These are phyloP conservation scores for Phyllotis vaccarum DNA, from an alignment of 2,797 vertebrate species.

Conservation along the genomic window DNA sequence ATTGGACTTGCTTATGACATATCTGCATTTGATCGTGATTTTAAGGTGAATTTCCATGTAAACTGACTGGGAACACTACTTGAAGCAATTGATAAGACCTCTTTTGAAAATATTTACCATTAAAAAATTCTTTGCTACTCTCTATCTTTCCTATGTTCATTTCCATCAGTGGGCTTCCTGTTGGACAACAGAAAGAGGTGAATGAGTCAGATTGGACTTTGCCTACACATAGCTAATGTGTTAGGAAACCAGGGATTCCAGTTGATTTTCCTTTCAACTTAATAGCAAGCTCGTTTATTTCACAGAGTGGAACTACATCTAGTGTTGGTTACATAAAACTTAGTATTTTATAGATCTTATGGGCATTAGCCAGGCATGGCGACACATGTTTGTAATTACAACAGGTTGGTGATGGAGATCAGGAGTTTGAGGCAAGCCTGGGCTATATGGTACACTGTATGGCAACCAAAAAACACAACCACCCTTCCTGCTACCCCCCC, in stretches of 20 bases:
- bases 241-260: conserved; percentile 61
- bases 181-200: conserved; percentile 61
- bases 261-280: conserved; percentile 68
- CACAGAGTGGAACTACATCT: conserved; percentile 35
- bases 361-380: not conserved
- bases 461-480: not conserved
- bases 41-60: conserved; percentile 70
- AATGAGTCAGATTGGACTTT: conserved; percentile 49
- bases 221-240: not conserved
- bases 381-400: not conserved
- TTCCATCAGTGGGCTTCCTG: conserved; percentile 72
- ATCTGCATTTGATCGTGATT: conserved; percentile 74
- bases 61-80: conserved; percentile 77
- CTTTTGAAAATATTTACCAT: conserved; percentile 47
- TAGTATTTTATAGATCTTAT: not conserved
- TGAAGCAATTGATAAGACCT: conserved; percentile 80
- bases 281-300: conserved; percentile 68
- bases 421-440: not conserved
- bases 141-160: conserved; percentile 61
- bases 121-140: conserved; percentile 42
- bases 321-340: too few relatives aligned
- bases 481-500: too few relatives aligned
- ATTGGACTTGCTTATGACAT: conserved; percentile 67
- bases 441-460: not conserved
- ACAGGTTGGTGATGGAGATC: not conserved